These are phyloP conservation scores for Scolopax mira DNA, from an alignment of 2,113 vertebrate genomes.

Conservation along the genomic window DNA sequence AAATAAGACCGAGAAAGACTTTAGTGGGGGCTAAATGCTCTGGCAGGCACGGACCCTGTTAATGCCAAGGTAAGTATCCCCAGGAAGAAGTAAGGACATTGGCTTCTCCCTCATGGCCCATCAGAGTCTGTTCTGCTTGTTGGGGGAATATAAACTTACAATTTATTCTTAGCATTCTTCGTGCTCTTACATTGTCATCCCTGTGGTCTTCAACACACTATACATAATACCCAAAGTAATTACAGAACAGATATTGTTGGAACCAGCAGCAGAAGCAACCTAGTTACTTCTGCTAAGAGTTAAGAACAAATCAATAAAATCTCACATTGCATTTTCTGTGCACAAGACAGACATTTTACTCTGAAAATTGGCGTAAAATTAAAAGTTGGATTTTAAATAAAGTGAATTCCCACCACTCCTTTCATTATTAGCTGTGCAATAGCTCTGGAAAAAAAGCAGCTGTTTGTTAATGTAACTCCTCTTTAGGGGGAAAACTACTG, in stretches of 20 bases:
- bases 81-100: neutral
- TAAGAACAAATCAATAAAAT: neutral
- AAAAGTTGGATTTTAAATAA: neutral
- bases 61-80: accelerated
- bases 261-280: neutral
- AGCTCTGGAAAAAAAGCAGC: neutral
- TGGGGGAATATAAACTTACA: neutral
- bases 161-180: neutral
- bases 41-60: too few species aligned
- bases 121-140: neutral
- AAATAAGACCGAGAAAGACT: neutral
- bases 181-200: neutral
- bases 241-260: neutral
- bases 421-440: neutral
- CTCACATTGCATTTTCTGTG: neutral
- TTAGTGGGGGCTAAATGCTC: neutral
- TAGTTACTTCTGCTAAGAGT: neutral
- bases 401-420: neutral
- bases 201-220: neutral
- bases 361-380: neutral
- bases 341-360: neutral
- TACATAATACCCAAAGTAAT: neutral
- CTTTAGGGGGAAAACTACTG: neutral
- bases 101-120: neutral
- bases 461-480: neutral